Evolutionary conservation across 2,113 vertebrate species (phyloP), one percentile per base, ranked within the genome.

Genomic region (Pelodiscus sinensis): DNA sequence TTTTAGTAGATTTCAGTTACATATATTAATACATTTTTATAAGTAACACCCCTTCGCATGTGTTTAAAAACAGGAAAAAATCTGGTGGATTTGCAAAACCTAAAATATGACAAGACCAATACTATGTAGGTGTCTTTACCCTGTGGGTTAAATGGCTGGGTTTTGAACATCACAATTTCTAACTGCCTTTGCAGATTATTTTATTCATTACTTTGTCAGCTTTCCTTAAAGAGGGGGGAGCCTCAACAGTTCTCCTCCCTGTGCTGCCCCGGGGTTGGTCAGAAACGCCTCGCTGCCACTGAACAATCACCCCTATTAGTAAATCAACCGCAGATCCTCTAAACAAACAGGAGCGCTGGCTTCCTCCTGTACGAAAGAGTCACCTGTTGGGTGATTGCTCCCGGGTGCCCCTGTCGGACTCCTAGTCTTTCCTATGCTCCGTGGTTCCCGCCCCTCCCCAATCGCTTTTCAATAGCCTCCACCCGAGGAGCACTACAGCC

Each of bases 321-420:
- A 93, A 97, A 97, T 92, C 86, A 96, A 93, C 85, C 86, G 89
- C 90, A 58, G 92, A 93, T 94, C 73, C 89, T 82, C 92, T 18
- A 73, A 85, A 60, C 90, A 96, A 94, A 95, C 91, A 94, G 81
- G 75, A 91, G 92, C 87, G 91, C 82, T 82, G 73, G 51, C 60
- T 82, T 91, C 83, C 92, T 83, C 86, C 94, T 79, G 31, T 87
- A 85, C 95, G 95, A 89, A 87, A 93, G 79, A 92, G 96, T 97
- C 98, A 98, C 98, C 98, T 98, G 98, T 98, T 98, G 97, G 98
- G 96, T 93, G 93, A 96, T 31, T 55, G 90, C 94, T 97, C 90
- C 96, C 68, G 68, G 92, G 81, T 97, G 94, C 95, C 95, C 96
- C 97, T 96, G 95, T 88, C 82, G 95, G 95, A 96, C 95, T 96